phyloP scores from a whole-genome alignment of 2,797 vertebrate species.

The Xenopus petersii region DNA sequence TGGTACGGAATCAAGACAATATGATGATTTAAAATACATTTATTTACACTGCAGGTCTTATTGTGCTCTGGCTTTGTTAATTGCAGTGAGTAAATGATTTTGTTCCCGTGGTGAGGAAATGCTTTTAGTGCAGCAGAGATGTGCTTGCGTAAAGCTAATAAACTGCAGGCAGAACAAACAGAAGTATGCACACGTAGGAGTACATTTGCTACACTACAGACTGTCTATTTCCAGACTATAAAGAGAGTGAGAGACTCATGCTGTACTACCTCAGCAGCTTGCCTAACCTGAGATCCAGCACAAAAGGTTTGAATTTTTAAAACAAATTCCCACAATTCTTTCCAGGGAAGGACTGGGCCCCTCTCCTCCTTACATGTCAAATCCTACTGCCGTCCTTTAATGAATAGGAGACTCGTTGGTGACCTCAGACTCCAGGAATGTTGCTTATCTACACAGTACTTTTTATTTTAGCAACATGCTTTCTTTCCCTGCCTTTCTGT shows the following conservation, averaged over 20 bases:
- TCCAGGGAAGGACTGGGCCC: slow-evolving; percentile 70
- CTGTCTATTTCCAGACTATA: no score
- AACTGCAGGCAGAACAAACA: no score
- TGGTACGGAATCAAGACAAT: no score
- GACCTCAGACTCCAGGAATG: slow-evolving; percentile 93
- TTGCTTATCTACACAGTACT: slow-evolving; percentile 86
- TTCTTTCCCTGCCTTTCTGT: slow-evolving; percentile 46
- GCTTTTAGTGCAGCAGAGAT: no score
- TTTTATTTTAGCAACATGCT: slow-evolving; percentile 68
- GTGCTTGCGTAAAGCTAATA: no score
- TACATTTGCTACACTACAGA: no score
- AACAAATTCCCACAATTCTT: slow-evolving; percentile 63
- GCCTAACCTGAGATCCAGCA: slow-evolving; percentile 56
- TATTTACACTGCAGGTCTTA: no score
- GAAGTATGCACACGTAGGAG: no score
- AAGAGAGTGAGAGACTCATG: slow-evolving; percentile 33
- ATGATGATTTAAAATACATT: no score
- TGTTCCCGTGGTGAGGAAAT: no score
- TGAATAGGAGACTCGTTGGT: slow-evolving; percentile 90
- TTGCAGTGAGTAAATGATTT: no score
- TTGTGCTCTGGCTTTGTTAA: no score
- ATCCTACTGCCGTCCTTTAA: slow-evolving; percentile 65
- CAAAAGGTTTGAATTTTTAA: slow-evolving; percentile 57
- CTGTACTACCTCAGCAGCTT: slow-evolving; percentile 42
- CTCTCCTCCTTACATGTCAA: slow-evolving; percentile 70